Conservation (phyloP, 2,797 vertebrate species). For the Thamnophis elegans region DNA sequence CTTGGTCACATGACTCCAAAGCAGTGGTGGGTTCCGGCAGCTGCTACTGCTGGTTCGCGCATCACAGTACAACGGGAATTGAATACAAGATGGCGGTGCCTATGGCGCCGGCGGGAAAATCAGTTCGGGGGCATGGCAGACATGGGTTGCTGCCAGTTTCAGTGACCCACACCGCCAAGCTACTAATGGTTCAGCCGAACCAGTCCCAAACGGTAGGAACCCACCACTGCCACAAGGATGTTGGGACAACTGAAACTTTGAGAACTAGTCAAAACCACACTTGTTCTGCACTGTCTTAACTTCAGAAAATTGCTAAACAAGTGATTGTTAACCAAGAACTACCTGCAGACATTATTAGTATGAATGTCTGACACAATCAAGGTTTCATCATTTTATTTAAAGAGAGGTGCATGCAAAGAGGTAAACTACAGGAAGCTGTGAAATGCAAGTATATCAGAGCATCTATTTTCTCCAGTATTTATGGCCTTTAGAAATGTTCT, state of each 20-base stretch:
- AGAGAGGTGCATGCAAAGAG: neutral
- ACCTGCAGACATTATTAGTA: neutral
- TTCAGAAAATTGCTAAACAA: neutral
- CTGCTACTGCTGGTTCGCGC: no score
- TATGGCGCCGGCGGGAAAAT: no score
- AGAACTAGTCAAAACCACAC: neutral
- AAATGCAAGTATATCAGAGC: neutral
- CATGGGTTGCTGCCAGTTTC: no score
- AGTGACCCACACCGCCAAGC: no score
- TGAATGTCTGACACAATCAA: neutral
- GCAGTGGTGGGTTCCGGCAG: no score
- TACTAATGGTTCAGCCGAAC: no score
- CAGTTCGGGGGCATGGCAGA: no score
- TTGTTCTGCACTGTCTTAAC: neutral
- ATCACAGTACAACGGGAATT: no score
- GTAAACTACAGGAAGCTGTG: neutral
- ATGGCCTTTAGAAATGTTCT: neutral
- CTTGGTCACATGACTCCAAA: neutral
- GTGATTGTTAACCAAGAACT: neutral
- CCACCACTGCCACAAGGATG: no score
- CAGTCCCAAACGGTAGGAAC: no score
- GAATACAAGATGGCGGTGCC: no score
- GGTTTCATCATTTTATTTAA: neutral
- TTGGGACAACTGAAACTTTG: neutral
- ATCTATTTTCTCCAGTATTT: neutral